Percentiles rank a stretch among this genome's conserved stretches.
These are phyloP conservation scores for Oxyscelio sp. DNA, from an alignment of 2,888 invertebrate genomes.

Conservation along the genomic window DNA sequence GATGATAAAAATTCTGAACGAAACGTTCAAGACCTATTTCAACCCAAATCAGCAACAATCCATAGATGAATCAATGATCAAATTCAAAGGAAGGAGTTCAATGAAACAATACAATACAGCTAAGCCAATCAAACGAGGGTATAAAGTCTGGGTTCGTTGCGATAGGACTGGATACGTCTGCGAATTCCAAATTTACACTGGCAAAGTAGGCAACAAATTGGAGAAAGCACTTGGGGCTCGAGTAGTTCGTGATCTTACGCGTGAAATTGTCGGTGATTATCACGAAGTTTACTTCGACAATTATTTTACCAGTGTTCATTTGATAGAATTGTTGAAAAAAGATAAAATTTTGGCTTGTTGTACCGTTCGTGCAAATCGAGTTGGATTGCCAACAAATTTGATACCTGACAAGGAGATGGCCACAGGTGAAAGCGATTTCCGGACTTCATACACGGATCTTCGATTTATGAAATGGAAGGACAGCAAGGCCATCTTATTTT, in stretches of 20 bases:
- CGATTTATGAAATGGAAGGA: too few relatives aligned
- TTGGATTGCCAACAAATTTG: slow-evolving; percentile 58
- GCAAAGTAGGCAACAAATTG: too few relatives aligned
- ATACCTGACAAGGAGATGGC: too few relatives aligned
- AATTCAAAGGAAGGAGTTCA: slow-evolving; percentile 52
- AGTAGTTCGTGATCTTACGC: too few relatives aligned
- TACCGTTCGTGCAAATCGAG: slow-evolving; percentile 58
- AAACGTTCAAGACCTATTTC: slow-evolving; percentile 23
- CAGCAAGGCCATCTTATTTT: too few relatives aligned
- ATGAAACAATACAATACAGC: slow-evolving; percentile 40
- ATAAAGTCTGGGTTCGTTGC: slow-evolving; percentile 53
- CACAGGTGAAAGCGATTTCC: too few relatives aligned
- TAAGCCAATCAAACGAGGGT: slow-evolving; percentile 56
- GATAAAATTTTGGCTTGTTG: slow-evolving; percentile 67
- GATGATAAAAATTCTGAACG: slow-evolving; percentile 8
- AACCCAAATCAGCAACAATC: slow-evolving; percentile 44
- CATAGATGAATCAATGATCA: slow-evolving; percentile 56
- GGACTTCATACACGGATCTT: too few relatives aligned
- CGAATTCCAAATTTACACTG: slow-evolving; percentile 79
- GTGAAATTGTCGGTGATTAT: too few relatives aligned
- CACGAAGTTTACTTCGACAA: too few relatives aligned
- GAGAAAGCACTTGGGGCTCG: too few relatives aligned
- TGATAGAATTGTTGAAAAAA: too few relatives aligned
- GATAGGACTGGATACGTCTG: slow-evolving; percentile 45
- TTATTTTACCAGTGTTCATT: too few relatives aligned